Percentiles rank a stretch among this genome's conserved stretches.
Evolutionary conservation across 2,888 invertebrate species (phyloP).

Genomic region (Molorchus minor): DNA sequence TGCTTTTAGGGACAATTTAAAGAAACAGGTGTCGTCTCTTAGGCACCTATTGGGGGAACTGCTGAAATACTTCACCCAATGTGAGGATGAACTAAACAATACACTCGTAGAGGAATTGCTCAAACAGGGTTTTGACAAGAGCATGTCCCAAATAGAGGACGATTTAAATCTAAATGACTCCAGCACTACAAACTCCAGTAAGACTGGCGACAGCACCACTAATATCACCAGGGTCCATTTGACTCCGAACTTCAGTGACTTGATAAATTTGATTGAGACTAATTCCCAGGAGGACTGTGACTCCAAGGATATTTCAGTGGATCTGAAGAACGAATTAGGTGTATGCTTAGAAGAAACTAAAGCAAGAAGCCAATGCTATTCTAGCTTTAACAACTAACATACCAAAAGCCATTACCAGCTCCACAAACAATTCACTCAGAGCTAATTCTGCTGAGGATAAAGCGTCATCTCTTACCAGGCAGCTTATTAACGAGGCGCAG

Average conservation of each 20-base stretch:
- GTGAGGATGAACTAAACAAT: constrained; percentile 82
- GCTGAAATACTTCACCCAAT: constrained; percentile 76
- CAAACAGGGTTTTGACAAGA: constrained; percentile 59
- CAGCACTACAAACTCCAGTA: constrained; percentile 43
- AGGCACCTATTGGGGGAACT: constrained; percentile 74
- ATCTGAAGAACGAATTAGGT: constrained; percentile 73
- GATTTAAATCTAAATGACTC: constrained; percentile 47
- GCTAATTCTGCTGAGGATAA: constrained; percentile 47
- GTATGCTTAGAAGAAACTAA: constrained; percentile 73
- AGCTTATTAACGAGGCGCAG: constrained; percentile 55
- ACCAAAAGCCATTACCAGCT: constrained; percentile 18
- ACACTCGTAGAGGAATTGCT: constrained; percentile 74
- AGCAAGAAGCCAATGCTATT: constrained; percentile 75
- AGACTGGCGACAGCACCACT: constrained; percentile 38
- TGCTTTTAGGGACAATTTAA: constrained; percentile 70
- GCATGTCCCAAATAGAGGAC: constrained; percentile 46
- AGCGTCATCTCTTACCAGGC: constrained; percentile 49
- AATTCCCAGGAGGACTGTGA: constrained; percentile 68
- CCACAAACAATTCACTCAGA: constrained; percentile 10
- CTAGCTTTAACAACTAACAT: constrained; percentile 66
- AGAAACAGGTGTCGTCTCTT: constrained; percentile 72
- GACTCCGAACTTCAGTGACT: constrained; percentile 73
- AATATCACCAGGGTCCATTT: constrained; percentile 69
- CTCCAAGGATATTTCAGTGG: constrained; percentile 60
- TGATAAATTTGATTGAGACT: constrained; percentile 71